Percentiles rank a stretch among this genome's conserved stretches.
Evolutionary conservation across 2,888 invertebrate species (phyloP).

Genomic region (Mongoloraphidia duomilia): DNA sequence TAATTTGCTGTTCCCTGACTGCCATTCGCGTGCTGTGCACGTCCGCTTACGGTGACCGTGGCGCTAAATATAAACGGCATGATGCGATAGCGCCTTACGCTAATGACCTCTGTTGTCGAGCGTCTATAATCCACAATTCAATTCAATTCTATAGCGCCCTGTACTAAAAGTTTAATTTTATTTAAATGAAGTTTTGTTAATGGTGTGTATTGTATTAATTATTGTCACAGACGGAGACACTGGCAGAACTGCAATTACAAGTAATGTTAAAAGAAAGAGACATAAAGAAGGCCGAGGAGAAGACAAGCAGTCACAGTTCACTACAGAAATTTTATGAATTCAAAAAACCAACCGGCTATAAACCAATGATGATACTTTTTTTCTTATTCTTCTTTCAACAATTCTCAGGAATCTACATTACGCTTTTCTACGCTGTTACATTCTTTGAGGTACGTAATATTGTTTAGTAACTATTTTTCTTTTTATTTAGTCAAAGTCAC

Average conservation of each 20-base stretch:
- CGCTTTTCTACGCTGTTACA: constrained; percentile 43
- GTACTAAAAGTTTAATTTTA: neutral
- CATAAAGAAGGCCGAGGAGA: constrained; percentile 29
- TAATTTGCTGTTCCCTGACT: too few species aligned
- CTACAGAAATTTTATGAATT: constrained; percentile 30
- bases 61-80: too few species aligned
- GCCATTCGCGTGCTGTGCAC: too few species aligned
- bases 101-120: too few species aligned
- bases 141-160: too few species aligned
- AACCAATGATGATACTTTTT: constrained; percentile 38
- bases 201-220: neutral
- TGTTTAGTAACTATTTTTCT: neutral
- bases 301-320: constrained; percentile 25
- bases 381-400: constrained; percentile 43
- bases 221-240: constrained; percentile 25
- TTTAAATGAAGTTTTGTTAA: too few species aligned
- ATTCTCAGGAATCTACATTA: constrained; percentile 44
- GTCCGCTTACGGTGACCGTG: too few species aligned
- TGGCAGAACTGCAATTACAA: constrained; percentile 36
- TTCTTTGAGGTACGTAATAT: constrained; percentile 35
- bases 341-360: constrained; percentile 40
- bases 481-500: too few species aligned
- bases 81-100: too few species aligned
- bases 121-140: too few species aligned
- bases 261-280: constrained; percentile 37